A percentile compares a stretch with the other conserved stretches of the same genome.
Evolutionary conservation across 2,888 invertebrate genomes (phyloP).

Genomic region (Platerodrilus igneus): DNA sequence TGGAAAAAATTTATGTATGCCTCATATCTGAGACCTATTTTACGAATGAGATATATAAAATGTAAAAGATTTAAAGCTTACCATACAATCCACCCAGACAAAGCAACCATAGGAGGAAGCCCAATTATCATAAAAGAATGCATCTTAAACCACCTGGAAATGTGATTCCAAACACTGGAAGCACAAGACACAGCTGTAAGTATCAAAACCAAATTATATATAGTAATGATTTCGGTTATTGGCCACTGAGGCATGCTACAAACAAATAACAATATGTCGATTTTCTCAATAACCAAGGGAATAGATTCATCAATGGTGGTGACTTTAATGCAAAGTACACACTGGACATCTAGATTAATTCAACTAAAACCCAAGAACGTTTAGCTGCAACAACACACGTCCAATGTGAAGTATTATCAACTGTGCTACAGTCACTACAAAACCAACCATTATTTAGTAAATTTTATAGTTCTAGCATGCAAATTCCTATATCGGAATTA

Average conservation of each 20-base stretch:
- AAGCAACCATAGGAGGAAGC: slow-evolving; percentile 22
- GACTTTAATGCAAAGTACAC: background rate
- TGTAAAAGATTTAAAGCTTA: slow-evolving; percentile 22
- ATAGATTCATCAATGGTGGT: background rate
- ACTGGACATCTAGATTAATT: slow-evolving; percentile 4
- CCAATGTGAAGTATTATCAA: slow-evolving; percentile 2
- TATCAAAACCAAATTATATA: slow-evolving; percentile 5
- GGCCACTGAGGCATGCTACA: slow-evolving; percentile 13
- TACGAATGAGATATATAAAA: slow-evolving; percentile 20
- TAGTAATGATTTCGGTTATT: slow-evolving; percentile 12
- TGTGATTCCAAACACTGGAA: slow-evolving; percentile 11
- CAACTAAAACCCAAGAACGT: slow-evolving; percentile 3
- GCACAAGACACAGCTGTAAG: slow-evolving; percentile 11
- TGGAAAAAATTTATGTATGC: slow-evolving; percentile 22
- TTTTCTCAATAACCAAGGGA: slow-evolving; percentile 7
- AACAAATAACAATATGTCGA: slow-evolving; percentile 16
- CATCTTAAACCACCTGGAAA: slow-evolving; percentile 11
- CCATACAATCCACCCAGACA: slow-evolving; percentile 22
- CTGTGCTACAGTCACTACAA: too few relatives aligned
- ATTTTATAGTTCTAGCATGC: too few relatives aligned
- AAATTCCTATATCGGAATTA: too few relatives aligned
- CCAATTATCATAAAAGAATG: slow-evolving; percentile 18
- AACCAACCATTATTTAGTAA: too few relatives aligned
- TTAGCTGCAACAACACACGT: background rate
- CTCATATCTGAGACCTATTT: slow-evolving; percentile 25